phyloP scores from a whole-genome alignment of 2,888 invertebrate genomes.

The Coleophora deauratella region DNA sequence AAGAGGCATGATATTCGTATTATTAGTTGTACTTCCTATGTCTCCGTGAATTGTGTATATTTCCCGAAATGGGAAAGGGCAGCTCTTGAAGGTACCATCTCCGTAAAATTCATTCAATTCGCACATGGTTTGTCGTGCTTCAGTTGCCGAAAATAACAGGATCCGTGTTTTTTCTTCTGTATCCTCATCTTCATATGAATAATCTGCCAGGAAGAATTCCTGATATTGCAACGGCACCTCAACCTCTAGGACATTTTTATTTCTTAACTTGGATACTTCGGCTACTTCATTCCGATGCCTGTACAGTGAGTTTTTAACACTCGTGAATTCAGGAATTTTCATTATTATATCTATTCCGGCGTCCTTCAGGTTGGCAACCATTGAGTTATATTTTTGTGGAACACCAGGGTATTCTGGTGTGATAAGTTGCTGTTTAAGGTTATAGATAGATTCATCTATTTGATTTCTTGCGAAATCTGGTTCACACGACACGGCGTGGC shows the following conservation, averaged over 20 bases:
- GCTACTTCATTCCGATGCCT: conserved; percentile 7
- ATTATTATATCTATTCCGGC: conserved; percentile 7
- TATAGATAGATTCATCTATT: conserved; percentile 1
- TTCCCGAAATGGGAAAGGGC: conserved; percentile 1
- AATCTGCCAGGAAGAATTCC: conserved; percentile 9
- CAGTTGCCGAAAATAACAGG: conserved; percentile 5
- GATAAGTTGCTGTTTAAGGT: conserved; percentile 2
- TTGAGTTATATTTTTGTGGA: conserved; percentile 6
- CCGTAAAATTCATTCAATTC: conserved; percentile 3
- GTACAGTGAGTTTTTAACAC: conserved; percentile 6
- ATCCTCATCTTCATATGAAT: too few relatives aligned
- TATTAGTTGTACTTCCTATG: not conserved
- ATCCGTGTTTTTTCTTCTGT: conserved; percentile 6
- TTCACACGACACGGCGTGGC: conserved; percentile 1
- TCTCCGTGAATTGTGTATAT: not conserved
- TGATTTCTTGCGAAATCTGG: conserved; percentile 7
- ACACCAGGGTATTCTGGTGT: conserved; percentile 5
- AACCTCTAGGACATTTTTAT: conserved; percentile 5
- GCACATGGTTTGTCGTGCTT: conserved; percentile 7
- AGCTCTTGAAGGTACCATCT: conserved; percentile 2
- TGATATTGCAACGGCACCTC: conserved; percentile 6
- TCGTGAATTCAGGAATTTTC: conserved; percentile 7
- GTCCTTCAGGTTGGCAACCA: conserved; percentile 7
- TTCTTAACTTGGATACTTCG: conserved; percentile 6
- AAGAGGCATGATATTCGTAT: not conserved